phyloP scores from a whole-genome alignment of 1,140 invertebrate species.

The Bombus confusus region DNA sequence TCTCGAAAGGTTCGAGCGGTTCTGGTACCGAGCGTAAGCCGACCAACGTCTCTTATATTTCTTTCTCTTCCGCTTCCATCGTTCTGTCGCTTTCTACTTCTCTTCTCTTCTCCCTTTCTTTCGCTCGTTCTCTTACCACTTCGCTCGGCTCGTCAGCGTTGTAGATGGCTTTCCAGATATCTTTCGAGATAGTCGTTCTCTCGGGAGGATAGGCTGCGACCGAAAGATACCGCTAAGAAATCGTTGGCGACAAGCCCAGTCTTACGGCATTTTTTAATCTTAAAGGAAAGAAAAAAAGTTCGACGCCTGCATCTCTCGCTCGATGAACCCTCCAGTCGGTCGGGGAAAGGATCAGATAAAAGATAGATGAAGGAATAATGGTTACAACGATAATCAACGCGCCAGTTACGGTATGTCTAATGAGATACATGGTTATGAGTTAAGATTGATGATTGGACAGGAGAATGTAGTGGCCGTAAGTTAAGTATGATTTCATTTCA shows the following conservation, averaged over 20 bases:
- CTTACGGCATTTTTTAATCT: constrained; percentile 61
- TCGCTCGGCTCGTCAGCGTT: constrained; percentile 48
- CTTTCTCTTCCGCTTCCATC: neutral
- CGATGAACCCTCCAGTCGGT: neutral
- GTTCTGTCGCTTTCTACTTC: neutral
- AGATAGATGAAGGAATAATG: constrained; percentile 13
- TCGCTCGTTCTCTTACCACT: constrained; percentile 15
- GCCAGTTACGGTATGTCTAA: constrained; percentile 15
- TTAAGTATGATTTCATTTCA: neutral
- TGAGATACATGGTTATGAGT: constrained; percentile 6
- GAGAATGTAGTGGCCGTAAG: neutral
- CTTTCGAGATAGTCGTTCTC: constrained; percentile 44
- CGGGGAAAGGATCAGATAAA: neutral
- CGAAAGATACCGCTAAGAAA: constrained; percentile 44
- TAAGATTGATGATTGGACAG: constrained; percentile 18
- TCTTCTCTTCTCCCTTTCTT: neutral
- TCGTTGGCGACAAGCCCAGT: constrained; percentile 20
- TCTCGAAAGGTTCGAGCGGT: constrained; percentile 56
- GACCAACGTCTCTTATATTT: constrained; percentile 48
- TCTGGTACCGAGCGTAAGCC: constrained; percentile 27
- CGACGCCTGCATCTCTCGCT: neutral
- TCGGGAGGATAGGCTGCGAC: constrained; percentile 39
- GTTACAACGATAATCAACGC: constrained; percentile 4
- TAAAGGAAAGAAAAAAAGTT: neutral
- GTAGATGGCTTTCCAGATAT: constrained; percentile 60